A percentile compares a stretch with the other conserved stretches of the same genome.
These are phyloP conservation scores for Umimayanthus kanabou DNA, from an alignment of 92 coral and sea anemone genomes.

Conservation along the genomic window DNA sequence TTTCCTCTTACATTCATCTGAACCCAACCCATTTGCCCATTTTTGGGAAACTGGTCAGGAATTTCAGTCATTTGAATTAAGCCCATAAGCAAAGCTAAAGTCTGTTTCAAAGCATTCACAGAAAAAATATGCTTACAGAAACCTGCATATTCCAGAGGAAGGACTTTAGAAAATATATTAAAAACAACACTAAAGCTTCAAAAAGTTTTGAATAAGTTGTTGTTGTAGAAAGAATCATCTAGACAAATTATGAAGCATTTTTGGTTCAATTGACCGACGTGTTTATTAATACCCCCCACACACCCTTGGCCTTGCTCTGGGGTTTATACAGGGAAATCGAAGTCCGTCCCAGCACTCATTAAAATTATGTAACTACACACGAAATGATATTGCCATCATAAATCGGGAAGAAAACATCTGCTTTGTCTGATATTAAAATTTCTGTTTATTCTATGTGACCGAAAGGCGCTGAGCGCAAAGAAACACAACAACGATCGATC, in stretches of 20 bases:
- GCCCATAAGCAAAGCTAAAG: neutral
- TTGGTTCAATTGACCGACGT: constrained; percentile 9
- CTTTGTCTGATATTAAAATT: constrained; percentile 39
- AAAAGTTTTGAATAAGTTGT: constrained; percentile 3
- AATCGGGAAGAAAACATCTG: constrained; percentile 50
- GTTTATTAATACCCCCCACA: constrained; percentile 45
- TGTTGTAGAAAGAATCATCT: neutral
- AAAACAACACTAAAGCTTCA: neutral
- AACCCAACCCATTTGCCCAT: neutral
- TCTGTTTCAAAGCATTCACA: too few species aligned
- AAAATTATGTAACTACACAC: constrained; percentile 3
- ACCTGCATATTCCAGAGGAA: neutral
- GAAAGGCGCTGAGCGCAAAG: constrained; percentile 50
- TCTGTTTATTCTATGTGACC: constrained; percentile 49
- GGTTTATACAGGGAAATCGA: constrained; percentile 30
- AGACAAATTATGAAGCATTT: neutral
- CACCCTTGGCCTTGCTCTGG: constrained; percentile 44
- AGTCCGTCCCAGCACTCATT: constrained; percentile 26
- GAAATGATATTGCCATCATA: constrained; percentile 9
- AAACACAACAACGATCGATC: constrained; percentile 24
- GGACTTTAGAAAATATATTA: neutral
- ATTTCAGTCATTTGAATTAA: constrained; percentile 20
- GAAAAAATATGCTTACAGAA: neutral
- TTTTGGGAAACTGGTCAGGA: constrained; percentile 14
- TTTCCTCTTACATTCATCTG: neutral